Evolutionary conservation across 2,888 invertebrate genomes (phyloP), one percentile per base, ranked within the genome.

Genomic region (Gymnosoma rotundatum): DNA sequence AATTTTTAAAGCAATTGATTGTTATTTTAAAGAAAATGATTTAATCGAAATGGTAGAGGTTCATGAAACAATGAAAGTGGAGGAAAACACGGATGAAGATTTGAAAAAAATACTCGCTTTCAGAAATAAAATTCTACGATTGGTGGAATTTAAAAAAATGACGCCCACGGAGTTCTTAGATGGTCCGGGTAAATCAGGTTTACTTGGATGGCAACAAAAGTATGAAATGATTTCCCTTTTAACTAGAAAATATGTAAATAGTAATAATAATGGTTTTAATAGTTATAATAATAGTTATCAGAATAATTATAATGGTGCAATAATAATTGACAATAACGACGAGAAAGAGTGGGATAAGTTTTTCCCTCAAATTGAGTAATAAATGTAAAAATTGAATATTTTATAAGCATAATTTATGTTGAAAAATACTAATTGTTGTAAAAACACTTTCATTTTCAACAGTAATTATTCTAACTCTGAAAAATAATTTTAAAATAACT

Each of bases 91-190:
- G 14, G 56, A 58, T 9, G 12, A 32, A 74, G 20, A 32, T 16
- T 16, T 6, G 1, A 20, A n/a, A 32, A 8, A 48, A 42, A 66
- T 12, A 1, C 5, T 12, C 16, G 4, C 8, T 32, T 72, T 67
- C 16, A 54, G 50, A 25, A 50, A 16, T 20, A 42, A 8, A 12
- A 18, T 78, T 52, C 45, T 78, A 2, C 20, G 48, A 9, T 64
- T 78, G 54, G 54, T 72, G 18, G 42, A 78, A 1, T 78, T 70
- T 78, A 45, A 78, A 14, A 2, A 18, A 42, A 76, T 76, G 60
- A 14, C 32, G 14, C 0, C 20, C 1, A 12, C 16, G 2, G 76
- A 76, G 14, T 76, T 76, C 60, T 32, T 60, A 25, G 16, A 8
- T 20, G 67, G 67, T 4, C 60, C 76, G 18, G 76, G 67, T 42